Base-by-base conservation (phyloP, 2,888 invertebrate species). In the Eristalis arbustorum region DNA sequence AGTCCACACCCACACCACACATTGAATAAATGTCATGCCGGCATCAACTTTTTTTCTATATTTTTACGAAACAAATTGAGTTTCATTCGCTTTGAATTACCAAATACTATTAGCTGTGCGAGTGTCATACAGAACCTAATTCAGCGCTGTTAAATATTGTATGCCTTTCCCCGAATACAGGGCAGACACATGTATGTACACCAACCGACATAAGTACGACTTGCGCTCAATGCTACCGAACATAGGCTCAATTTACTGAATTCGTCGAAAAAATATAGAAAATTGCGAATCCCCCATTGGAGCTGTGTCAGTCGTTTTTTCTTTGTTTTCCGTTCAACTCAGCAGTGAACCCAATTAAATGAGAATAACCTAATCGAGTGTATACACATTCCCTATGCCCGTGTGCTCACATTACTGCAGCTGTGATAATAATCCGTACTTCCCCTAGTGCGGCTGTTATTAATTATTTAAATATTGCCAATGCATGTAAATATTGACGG, bases 401-500 rank as follows among this genome's bases (percentile, higher is more conserved):
- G 14, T 63, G 56, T 63, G 23, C 22, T 59, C 34, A n/a, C 59
- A 37, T 73, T 73, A 37, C 23, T 59, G 28, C 66, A 74, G 25
- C 40, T 57, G 66, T 28, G 59, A 59, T 40, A 40, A 74, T 66
- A 61, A 49, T 49, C 49, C 49, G 18, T 49, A 18, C 49, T 18
- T 28, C 11, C 49, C 42, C 40, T 10, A 6, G 11, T n/a, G 14
- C 59, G 25, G 11, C 23, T n/a, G 61, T 40, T 59, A 61, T 83
- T 69, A 78, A 78, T 74, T 69, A 83, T 83, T 84, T 66, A 84
- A 57, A 66, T 31, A 80, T 72, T 80, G 49, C 71, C 71, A 84
- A 75, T 75, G 64, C 62, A 63, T 71, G 80, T 80, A 75, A 75
- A 84, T 75, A 80, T 74, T 74, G 73, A 56, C 74, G 40, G 28